Evolutionary conservation across 2,888 invertebrate species (phyloP), one percentile per base, ranked within the genome.

Genomic region (Notodonta dromedarius): DNA sequence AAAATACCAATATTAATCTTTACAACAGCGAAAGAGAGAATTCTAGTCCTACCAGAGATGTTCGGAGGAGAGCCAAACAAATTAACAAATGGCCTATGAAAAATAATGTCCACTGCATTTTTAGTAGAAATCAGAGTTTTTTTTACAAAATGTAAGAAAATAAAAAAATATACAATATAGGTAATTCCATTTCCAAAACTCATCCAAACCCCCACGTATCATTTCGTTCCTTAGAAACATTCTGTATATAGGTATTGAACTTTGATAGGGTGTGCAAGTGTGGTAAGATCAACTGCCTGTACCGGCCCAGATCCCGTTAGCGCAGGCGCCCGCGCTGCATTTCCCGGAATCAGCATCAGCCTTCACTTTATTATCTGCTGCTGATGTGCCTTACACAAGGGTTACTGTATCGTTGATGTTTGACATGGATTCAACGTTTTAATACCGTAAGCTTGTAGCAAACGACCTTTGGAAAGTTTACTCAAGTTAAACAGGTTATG

Each of bases 301-400:
- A 52, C 61, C 58, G 56, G 62, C 51, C 63, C 57, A 35, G 62
- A 70, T 78, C 66, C 79, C 79, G 80, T 78, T 79, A 79, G 59
- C 24, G 24, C 24, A 24, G 56, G 56, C 70, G 58, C 67, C 40
- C 48, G 60, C 65, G 79, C 73, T 78, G 79, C 82, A 83, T 78
- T 84, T 83, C 83, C 78, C 71, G 71, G 84, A 83, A 84, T 73
- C 71, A 65, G 63, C 66, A 64, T 66, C 76, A 75, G 67, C 70
- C 69, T 77, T 76, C 76, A 52, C 56, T 56, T 60, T 56, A 76
- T 78, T 80, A 78, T 76, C 69, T 71, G 62, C 44, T 46, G 14
- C 35, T 51, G 24, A 40, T 60, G 24, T 35, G 48, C 53, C 52
- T 56, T 40, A 53, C 52, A 62, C 57, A 56, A 58, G 55, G 55